Evolutionary conservation across 2,888 invertebrate genomes (phyloP).

Genomic region (Clostera curtula): DNA sequence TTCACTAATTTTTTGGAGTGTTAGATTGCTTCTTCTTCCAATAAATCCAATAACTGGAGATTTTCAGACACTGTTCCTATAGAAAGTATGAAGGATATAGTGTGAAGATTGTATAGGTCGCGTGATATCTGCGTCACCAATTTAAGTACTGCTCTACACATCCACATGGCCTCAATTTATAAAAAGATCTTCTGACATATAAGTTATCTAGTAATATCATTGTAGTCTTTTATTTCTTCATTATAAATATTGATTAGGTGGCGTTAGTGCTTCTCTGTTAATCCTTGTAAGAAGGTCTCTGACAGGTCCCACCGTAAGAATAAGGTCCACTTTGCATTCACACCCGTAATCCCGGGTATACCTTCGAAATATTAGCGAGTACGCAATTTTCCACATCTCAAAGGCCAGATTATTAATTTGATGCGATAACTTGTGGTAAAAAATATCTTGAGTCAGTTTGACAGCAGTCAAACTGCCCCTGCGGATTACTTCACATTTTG

Average conservation of each 20-base stretch:
- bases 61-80: conserved; percentile 51
- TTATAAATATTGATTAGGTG: too few relatives aligned
- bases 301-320: conserved; percentile 51
- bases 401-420: conserved; percentile 13
- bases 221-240: conserved; percentile 10
- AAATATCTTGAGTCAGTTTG: conserved; percentile 17
- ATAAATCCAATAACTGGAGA: conserved; percentile 47
- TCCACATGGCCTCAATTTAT: conserved; percentile 45
- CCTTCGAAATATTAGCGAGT: conserved; percentile 55
- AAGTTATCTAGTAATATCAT: conserved; percentile 17
- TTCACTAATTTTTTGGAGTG: too few relatives aligned
- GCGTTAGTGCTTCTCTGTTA: conserved; percentile 27
- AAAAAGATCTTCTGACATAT: conserved; percentile 11
- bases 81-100: conserved; percentile 50
- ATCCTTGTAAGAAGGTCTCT: conserved; percentile 43
- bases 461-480: conserved; percentile 16
- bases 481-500: conserved; percentile 1
- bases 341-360: conserved; percentile 48
- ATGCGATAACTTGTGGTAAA: conserved; percentile 16
- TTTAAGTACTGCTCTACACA: conserved; percentile 52
- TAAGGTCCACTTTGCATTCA: conserved; percentile 61
- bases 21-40: conserved; percentile 48
- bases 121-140: conserved; percentile 46
- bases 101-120: conserved; percentile 51
- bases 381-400: conserved; percentile 69